phyloP scores from a whole-genome alignment of 2,113 vertebrate genomes.

The Mormoops blainvillei region DNA sequence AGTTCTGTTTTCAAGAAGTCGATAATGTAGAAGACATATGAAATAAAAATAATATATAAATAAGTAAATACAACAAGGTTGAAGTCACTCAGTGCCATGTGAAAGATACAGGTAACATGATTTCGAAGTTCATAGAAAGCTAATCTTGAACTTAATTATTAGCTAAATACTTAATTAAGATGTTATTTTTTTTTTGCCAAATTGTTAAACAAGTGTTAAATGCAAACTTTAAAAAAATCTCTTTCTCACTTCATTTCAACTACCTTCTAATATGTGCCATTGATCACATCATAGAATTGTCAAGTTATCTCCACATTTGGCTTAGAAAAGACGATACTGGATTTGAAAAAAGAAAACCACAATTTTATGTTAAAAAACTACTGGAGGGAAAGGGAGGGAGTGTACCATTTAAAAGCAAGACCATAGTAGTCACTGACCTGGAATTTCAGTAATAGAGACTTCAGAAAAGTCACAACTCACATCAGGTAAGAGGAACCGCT shows the following conservation, averaged over 20 bases:
- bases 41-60: background rate
- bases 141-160: background rate
- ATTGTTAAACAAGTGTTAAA: background rate
- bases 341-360: background rate
- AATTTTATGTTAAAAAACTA: background rate
- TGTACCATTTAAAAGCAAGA: background rate
- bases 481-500: slow-evolving; percentile 86
- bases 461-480: slow-evolving; percentile 90
- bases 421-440: slow-evolving; percentile 76
- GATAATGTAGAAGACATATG: background rate
- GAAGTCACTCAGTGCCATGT: background rate
- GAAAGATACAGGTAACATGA: background rate
- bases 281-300: background rate
- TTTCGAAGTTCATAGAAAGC: background rate
- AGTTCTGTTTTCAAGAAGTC: background rate
- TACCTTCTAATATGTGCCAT: background rate
- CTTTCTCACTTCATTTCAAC: background rate
- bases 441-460: slow-evolving; percentile 85
- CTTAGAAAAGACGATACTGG: background rate
- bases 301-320: background rate
- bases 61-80: background rate
- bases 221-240: background rate
- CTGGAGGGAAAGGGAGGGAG: background rate
- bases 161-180: background rate
- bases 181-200: background rate